Conservation (phyloP, 1,140 invertebrate genomes). For the Drosophila mojavensis region DNA sequence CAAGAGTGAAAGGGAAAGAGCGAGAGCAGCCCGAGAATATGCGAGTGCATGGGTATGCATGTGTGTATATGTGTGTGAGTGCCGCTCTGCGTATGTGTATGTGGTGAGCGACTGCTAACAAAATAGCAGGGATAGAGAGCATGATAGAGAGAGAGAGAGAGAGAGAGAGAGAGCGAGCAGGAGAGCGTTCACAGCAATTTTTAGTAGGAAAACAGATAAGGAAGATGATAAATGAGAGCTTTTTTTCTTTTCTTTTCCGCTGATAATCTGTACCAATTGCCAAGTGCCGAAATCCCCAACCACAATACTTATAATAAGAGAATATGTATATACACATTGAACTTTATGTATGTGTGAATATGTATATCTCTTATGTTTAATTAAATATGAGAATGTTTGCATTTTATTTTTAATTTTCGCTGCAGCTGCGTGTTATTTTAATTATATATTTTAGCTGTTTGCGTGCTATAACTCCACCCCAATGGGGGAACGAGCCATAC, state of each 20-base stretch:
- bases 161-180: neutral
- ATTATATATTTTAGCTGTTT: neutral
- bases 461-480: conserved; percentile 50
- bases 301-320: neutral
- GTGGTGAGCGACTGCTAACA: conserved; percentile 29
- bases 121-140: conserved; percentile 26
- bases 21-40: conserved; percentile 27
- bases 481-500: neutral
- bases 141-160: neutral
- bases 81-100: neutral
- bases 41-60: conserved; percentile 2
- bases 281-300: neutral
- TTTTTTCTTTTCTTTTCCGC: conserved; percentile 3
- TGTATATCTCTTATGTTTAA: neutral
- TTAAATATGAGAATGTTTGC: neutral
- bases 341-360: neutral
- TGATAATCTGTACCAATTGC: conserved; percentile 26
- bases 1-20: conserved; percentile 49
- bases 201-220: conserved; percentile 44
- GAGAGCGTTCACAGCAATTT: conserved; percentile 18
- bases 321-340: too few relatives aligned
- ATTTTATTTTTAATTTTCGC: neutral
- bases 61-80: neutral
- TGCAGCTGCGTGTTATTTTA: conserved; percentile 26
- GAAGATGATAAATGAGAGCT: conserved; percentile 23